Evolutionary conservation across 1,140 invertebrate species (phyloP).

Genomic region (Temnothorax longispinosus): DNA sequence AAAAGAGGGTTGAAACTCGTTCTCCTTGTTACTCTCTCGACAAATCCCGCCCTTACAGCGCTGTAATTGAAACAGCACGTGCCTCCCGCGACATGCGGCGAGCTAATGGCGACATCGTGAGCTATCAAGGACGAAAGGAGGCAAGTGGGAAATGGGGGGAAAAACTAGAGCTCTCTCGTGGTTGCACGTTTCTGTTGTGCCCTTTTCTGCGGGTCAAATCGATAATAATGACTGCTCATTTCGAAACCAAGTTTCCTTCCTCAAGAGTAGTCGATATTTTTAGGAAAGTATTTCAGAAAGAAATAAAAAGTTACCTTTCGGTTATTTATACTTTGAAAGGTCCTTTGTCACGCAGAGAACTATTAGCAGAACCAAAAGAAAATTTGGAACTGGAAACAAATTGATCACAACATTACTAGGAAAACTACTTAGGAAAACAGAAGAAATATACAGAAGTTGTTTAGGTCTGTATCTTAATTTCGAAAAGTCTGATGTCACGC

Average conservation of each 20-base stretch:
- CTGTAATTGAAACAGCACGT: conserved; percentile 77
- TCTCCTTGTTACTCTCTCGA: conserved; percentile 33
- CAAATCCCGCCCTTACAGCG: conserved; percentile 65
- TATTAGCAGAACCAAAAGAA: not conserved
- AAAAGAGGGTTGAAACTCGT: conserved; percentile 50
- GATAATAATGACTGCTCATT: conserved; percentile 65
- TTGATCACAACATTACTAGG: not conserved
- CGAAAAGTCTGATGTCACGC: not conserved
- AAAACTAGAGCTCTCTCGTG: conserved; percentile 28
- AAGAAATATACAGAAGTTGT: not conserved
- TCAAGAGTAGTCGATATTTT: not conserved
- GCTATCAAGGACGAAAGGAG: conserved; percentile 67
- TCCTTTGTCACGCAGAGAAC: not conserved
- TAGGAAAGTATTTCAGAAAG: not conserved
- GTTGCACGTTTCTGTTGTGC: conserved; percentile 48
- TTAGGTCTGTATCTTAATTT: not conserved
- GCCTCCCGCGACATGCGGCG: conserved; percentile 68
- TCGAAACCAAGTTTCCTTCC: not conserved
- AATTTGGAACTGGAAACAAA: not conserved
- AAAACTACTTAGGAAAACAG: not conserved
- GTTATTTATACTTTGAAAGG: not conserved
- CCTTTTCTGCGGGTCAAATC: conserved; percentile 66
- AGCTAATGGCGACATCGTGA: conserved; percentile 72
- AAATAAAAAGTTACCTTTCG: not conserved
- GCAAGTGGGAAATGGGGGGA: conserved; percentile 8